These are phyloP conservation scores for Limonius californicus DNA, from an alignment of 1,140 invertebrate genomes.

Conservation along the genomic window DNA sequence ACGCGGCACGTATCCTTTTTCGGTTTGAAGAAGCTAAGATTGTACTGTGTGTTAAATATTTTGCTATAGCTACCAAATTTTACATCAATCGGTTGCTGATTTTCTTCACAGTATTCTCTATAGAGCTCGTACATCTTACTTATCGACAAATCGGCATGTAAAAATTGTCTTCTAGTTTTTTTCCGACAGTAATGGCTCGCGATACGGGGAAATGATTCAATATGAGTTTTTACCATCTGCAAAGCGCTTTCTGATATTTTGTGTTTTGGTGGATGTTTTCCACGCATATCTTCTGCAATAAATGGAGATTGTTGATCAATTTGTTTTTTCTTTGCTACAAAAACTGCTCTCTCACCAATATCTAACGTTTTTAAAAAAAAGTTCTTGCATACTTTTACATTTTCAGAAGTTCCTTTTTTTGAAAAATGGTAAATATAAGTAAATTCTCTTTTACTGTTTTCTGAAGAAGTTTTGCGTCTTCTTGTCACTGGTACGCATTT, in stretches of 20 bases:
- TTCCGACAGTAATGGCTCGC: neutral
- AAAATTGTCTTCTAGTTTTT: neutral
- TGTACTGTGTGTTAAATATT: neutral
- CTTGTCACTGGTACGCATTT: too few species aligned
- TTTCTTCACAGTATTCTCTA: neutral
- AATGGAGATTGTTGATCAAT: too few species aligned
- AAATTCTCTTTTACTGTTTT: neutral
- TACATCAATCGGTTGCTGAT: neutral
- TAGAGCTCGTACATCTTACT: neutral
- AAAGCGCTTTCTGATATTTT: neutral
- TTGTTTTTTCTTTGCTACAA: neutral
- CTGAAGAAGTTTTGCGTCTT: neutral
- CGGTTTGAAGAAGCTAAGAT: neutral
- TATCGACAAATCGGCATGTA: neutral
- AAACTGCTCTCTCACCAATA: constrained; percentile 15
- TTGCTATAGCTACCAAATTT: neutral
- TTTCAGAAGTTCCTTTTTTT: too few species aligned
- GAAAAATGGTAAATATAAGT: neutral
- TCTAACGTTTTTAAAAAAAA: too few species aligned
- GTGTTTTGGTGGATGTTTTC: neutral
- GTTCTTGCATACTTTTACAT: neutral
- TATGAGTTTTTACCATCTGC: neutral
- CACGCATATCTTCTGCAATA: too few species aligned
- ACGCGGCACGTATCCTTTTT: neutral
- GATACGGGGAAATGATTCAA: neutral